These are phyloP conservation scores for Porites rus DNA, from an alignment of 92 coral and sea anemone species.

Conservation along the genomic window DNA sequence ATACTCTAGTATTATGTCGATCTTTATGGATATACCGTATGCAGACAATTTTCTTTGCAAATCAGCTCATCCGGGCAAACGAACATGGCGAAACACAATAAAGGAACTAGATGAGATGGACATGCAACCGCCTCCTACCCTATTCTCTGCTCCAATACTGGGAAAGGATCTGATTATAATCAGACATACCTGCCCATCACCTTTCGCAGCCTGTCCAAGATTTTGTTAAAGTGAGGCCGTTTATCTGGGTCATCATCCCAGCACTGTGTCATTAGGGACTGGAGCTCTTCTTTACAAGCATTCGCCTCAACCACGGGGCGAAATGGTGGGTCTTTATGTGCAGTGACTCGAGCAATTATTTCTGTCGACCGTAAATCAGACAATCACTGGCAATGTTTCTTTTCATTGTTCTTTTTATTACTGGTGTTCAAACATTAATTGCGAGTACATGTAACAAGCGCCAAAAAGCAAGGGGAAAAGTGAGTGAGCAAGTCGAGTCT, in stretches of 20 bases:
- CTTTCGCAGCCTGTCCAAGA: slow-evolving; percentile 74
- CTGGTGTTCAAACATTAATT: neutral
- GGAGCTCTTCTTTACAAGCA: slow-evolving; percentile 83
- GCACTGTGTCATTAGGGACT: slow-evolving; percentile 80
- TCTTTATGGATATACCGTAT: no score
- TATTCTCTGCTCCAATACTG: no score
- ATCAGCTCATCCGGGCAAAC: no score
- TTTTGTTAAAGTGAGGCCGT: slow-evolving; percentile 84
- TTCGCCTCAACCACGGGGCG: slow-evolving; percentile 81
- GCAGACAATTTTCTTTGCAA: no score
- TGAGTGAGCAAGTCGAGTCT: neutral
- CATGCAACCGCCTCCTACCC: no score
- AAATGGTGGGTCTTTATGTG: slow-evolving; percentile 85
- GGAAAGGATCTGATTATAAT: no score
- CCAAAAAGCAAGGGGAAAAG: neutral
- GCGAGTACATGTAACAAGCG: neutral
- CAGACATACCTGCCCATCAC: slow-evolving; percentile 53
- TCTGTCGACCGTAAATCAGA: slow-evolving; percentile 49
- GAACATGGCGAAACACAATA: no score
- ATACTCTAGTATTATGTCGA: no score
- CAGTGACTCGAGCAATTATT: slow-evolving; percentile 75
- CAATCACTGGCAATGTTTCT: neutral
- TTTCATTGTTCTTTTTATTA: no score
- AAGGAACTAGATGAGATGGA: no score
- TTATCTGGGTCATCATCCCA: slow-evolving; percentile 86